phyloP scores from a whole-genome alignment of 1,140 invertebrate species.

The Uloborus diversus region DNA sequence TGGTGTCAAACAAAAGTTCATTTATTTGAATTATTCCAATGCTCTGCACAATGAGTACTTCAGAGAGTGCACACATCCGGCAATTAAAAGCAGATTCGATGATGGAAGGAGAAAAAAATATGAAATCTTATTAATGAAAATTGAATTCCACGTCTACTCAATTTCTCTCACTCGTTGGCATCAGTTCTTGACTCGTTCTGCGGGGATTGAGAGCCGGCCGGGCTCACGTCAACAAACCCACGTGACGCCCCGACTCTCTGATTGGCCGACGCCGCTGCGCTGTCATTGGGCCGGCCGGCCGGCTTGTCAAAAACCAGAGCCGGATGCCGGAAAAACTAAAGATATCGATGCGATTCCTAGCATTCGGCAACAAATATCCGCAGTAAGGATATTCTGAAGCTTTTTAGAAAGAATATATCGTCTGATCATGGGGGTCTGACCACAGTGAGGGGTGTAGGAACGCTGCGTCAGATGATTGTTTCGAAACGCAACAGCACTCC shows the following conservation, averaged over 20 bases:
- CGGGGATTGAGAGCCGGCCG: slow-evolving; percentile 42
- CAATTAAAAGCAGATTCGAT: neutral
- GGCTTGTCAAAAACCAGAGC: slow-evolving; percentile 48
- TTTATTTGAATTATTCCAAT: neutral
- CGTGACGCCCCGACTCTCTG: slow-evolving; percentile 65
- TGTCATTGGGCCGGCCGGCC: slow-evolving; percentile 12
- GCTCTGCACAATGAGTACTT: too few relatives aligned
- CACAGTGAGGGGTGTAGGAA: neutral
- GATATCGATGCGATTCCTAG: slow-evolving; percentile 45
- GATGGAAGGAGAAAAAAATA: neutral
- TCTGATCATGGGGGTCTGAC: neutral
- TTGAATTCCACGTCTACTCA: too few relatives aligned
- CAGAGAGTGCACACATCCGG: too few relatives aligned
- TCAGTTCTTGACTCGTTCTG: slow-evolving; percentile 45
- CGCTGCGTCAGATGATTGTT: neutral
- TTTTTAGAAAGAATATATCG: too few relatives aligned
- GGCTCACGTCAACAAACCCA: slow-evolving; percentile 73
- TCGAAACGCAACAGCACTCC: slow-evolving; percentile 31
- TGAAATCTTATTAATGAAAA: neutral
- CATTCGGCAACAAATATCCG: slow-evolving; percentile 48
- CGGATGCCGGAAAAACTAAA: slow-evolving; percentile 55
- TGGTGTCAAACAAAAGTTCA: neutral
- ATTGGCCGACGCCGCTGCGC: slow-evolving; percentile 59
- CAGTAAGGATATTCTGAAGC: too few relatives aligned
- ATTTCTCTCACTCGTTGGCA: slow-evolving; percentile 7